Conservation (phyloP, 2,888 invertebrate genomes). For the Tanypteryx hageni region DNA sequence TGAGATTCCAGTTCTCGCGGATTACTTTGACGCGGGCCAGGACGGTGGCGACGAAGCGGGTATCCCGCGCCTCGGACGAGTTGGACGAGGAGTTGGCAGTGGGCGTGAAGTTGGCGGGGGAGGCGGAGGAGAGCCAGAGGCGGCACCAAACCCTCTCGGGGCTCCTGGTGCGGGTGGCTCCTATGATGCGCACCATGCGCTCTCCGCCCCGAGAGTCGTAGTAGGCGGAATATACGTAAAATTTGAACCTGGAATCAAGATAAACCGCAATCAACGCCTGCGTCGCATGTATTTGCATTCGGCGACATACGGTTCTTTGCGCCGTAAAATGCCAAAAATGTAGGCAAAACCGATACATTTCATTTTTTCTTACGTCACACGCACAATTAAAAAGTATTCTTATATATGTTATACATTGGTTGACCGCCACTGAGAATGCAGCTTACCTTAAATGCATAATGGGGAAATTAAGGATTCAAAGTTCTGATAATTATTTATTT, state of each 20-base stretch:
- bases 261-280: slow-evolving; percentile 71
- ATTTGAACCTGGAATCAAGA: slow-evolving; percentile 83
- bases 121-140: slow-evolving; percentile 81
- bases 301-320: too few species aligned
- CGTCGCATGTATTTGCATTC: slow-evolving; percentile 77
- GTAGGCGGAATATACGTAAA: slow-evolving; percentile 94
- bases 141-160: slow-evolving; percentile 90
- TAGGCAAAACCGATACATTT: too few species aligned
- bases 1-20: slow-evolving; percentile 94
- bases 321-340: too few species aligned
- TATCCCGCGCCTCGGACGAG: slow-evolving; percentile 45
- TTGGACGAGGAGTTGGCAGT: slow-evolving; percentile 37
- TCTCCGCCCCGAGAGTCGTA: slow-evolving; percentile 82
- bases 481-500: too few species aligned
- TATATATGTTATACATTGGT: too few species aligned
- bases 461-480: too few species aligned
- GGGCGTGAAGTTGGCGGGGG: slow-evolving; percentile 54
- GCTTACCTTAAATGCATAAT: too few species aligned
- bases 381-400: too few species aligned
- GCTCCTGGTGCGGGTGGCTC: slow-evolving; percentile 91
- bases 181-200: slow-evolving; percentile 85
- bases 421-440: too few species aligned
- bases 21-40: slow-evolving; percentile 87
- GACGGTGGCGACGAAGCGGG: slow-evolving; percentile 51
- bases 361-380: too few species aligned